Base-by-base conservation (phyloP, 2,888 invertebrate species). In the Stenchaetothrips biformis region DNA sequence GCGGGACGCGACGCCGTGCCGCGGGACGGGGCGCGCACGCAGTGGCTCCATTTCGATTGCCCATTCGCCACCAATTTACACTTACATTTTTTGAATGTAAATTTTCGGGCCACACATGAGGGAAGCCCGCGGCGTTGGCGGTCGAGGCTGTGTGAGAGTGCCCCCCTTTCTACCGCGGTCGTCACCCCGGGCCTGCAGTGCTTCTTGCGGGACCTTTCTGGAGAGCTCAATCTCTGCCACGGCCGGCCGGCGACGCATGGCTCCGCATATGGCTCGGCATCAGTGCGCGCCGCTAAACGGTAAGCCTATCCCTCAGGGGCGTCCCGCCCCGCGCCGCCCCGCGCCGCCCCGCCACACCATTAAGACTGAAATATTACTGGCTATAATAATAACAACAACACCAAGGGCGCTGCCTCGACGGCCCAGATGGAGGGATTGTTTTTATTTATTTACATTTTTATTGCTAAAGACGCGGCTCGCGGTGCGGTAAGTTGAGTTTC, bases 361-460 rank as follows among this genome's bases (percentile, higher is more conserved):
- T 74, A 74, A 21, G 67, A 74, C 67, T 74, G 67, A 74, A 74
- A 74, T 74, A 74, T 74, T 74, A 74, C 67, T 11, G 67, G 67
- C 67, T 21, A 74, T 74, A 74, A 74, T 74, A 74, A 74, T 74
- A 74, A 74, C n/a, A n/a, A n/a, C n/a, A n/a, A n/a, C 67, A 18
- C 59, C 37, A 37, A 37, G 37, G 37, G 37, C 37, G 37, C 37
- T 37, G 37, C 37, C 37, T 37, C 37, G 37, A 4, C 37, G 37
- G 37, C 37, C 37, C 7, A 25, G 67, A 25, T 8, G 67, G 25
- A 25, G 67, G 67, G 25, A 74, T 74, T 74, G 67, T 74, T 74
- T 74, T 74, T 74, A 74, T 74, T 74, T 74, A 74, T 74, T 74
- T 74, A 74, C 67, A 74, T 74, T 74, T 74, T 74, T 74, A 74